Conservation (phyloP, 1,140 invertebrate species). For the Epicauta chinensis region DNA sequence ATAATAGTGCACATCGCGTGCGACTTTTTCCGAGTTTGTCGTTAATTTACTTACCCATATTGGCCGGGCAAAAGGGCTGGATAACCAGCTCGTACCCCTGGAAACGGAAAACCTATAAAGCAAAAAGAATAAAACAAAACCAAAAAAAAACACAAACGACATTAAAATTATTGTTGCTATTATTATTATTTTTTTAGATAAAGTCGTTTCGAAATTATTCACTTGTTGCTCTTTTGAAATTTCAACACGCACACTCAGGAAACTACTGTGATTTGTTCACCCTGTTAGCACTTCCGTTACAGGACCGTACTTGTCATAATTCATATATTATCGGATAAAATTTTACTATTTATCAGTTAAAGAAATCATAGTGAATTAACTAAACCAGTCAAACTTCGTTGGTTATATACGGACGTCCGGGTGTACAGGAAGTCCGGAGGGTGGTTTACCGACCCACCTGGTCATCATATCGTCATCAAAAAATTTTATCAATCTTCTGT, state of each 20-base stretch:
- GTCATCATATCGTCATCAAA: too few relatives aligned
- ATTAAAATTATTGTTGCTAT: too few relatives aligned
- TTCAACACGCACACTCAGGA: too few relatives aligned
- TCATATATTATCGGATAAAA: not conserved
- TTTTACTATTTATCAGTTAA: not conserved
- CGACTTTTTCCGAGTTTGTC: constrained; percentile 7
- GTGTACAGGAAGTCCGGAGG: constrained; percentile 27
- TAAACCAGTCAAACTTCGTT: too few relatives aligned
- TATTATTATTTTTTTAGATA: too few relatives aligned
- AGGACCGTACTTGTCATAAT: too few relatives aligned
- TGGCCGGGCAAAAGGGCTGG: constrained; percentile 62
- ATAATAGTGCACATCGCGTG: constrained; percentile 11
- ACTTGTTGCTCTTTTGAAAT: too few relatives aligned
- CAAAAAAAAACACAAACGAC: too few relatives aligned
- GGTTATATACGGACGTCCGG: constrained; percentile 19
- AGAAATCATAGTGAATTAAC: not conserved
- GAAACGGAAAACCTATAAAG: constrained; percentile 55
- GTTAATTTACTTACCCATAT: constrained; percentile 60
- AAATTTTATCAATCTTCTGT: too few relatives aligned
- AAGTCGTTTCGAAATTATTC: too few relatives aligned
- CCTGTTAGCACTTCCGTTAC: too few relatives aligned
- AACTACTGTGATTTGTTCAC: too few relatives aligned
- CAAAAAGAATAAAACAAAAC: not conserved
- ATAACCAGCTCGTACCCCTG: constrained; percentile 61
- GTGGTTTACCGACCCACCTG: constrained; percentile 5